phyloP scores from a whole-genome alignment of 2,888 invertebrate genomes.

The Drosophila recens region DNA sequence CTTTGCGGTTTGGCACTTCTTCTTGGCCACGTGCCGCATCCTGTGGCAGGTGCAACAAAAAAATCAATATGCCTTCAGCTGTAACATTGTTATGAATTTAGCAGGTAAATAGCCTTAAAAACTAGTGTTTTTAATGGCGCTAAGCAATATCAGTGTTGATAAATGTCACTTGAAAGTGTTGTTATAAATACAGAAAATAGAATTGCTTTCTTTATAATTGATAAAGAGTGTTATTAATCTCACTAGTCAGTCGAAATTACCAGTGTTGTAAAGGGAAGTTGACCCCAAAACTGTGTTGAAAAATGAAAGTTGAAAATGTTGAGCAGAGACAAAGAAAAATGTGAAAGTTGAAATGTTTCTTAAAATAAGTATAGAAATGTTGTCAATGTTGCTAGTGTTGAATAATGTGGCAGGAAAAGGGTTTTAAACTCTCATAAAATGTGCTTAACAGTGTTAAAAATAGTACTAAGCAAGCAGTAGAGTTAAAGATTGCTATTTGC shows the following conservation, averaged over 20 bases:
- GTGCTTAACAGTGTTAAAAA: conserved; percentile 1
- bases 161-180: neutral
- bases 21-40: conserved; percentile 50
- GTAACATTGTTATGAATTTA: neutral
- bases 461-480: neutral
- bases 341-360: neutral
- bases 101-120: neutral
- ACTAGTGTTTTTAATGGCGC: neutral
- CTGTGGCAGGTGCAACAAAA: conserved; percentile 39
- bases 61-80: conserved; percentile 9
- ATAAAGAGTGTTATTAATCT: neutral
- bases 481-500: neutral
- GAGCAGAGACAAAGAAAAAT: neutral
- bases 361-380: neutral
- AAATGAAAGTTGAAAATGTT: neutral
- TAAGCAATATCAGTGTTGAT: neutral
- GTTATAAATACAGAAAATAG: neutral
- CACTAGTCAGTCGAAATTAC: neutral
- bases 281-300: neutral
- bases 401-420: neutral
- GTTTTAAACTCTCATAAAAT: neutral
- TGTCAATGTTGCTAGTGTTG: neutral
- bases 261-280: neutral
- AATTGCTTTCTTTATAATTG: neutral
- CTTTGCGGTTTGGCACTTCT: conserved; percentile 46